Percentiles rank a stretch among this genome's conserved stretches.
phyloP scores from a whole-genome alignment of 2,888 invertebrate genomes.

The Plebejus anna region DNA sequence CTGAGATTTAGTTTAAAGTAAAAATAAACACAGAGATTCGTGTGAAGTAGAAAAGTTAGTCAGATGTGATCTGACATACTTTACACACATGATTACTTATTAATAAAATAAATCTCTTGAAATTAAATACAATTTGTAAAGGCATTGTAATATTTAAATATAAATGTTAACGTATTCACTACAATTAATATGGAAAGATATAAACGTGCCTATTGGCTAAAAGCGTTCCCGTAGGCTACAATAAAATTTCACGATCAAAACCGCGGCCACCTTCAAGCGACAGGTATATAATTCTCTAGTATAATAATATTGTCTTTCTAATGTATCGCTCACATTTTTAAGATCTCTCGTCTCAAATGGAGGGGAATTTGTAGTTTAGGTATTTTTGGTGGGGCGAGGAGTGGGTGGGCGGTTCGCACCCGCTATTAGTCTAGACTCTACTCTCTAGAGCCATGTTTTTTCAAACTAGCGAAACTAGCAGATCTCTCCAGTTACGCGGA shows the following conservation, averaged over 20 bases:
- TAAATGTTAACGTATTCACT: neutral
- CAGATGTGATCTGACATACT: neutral
- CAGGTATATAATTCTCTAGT: neutral
- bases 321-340: neutral
- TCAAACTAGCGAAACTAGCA: too few species aligned
- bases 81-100: neutral
- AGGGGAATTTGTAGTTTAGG: too few species aligned
- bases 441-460: too few species aligned
- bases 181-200: neutral
- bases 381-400: too few species aligned
- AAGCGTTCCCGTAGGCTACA: neutral
- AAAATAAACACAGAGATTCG: neutral
- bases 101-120: neutral
- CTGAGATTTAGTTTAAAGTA: neutral
- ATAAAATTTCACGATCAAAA: neutral
- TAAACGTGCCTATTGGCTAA: neutral
- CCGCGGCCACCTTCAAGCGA: constrained; percentile 3
- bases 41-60: constrained; percentile 6
- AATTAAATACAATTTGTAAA: neutral
- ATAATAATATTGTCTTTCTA: neutral
- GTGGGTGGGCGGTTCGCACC: too few species aligned
- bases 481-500: neutral
- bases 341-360: too few species aligned
- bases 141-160: neutral
- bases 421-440: too few species aligned